phyloP scores from a whole-genome alignment of 1,140 invertebrate species.

The Drosophila ercepeae region DNA sequence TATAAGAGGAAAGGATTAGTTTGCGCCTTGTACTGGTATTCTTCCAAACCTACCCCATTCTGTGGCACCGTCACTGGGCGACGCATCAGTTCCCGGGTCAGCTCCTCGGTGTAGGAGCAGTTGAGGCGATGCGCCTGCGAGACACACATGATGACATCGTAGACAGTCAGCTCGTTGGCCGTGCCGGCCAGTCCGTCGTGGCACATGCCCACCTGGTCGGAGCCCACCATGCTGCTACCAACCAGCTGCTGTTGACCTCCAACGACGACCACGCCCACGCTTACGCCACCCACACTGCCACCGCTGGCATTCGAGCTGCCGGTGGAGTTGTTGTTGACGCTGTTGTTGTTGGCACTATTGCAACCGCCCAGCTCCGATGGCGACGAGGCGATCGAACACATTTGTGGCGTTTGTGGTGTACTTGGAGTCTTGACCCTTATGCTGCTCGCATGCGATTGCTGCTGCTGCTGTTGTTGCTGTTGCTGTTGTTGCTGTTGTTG shows the following conservation, averaged over 20 bases:
- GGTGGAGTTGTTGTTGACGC: constrained; percentile 36
- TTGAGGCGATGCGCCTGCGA: constrained; percentile 95
- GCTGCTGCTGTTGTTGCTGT: constrained; percentile 71
- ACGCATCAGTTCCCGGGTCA: constrained; percentile 88
- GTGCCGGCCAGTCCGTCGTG: constrained; percentile 66
- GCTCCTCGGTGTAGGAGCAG: constrained; percentile 95
- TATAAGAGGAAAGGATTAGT: constrained; percentile 54
- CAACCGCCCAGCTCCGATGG: constrained; percentile 82
- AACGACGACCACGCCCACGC: constrained; percentile 64
- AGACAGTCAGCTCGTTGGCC: constrained; percentile 86
- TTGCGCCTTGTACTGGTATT: background rate
- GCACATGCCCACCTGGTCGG: constrained; percentile 68
- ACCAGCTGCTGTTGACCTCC: constrained; percentile 62
- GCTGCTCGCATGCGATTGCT: constrained; percentile 69
- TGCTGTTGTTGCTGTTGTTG: constrained; percentile 58
- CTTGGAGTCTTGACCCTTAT: constrained; percentile 79
- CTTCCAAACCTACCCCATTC: constrained; percentile 78
- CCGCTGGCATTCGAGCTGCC: constrained; percentile 50
- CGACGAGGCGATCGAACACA: constrained; percentile 84
- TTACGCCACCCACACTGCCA: constrained; percentile 74
- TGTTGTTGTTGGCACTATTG: constrained; percentile 76
- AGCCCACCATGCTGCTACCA: constrained; percentile 56
- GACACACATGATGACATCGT: constrained; percentile 94
- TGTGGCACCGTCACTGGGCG: constrained; percentile 83
- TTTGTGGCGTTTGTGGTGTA: constrained; percentile 84